These are phyloP conservation scores for Steatornis caripensis DNA, from an alignment of 2,113 vertebrate species.

Conservation along the genomic window DNA sequence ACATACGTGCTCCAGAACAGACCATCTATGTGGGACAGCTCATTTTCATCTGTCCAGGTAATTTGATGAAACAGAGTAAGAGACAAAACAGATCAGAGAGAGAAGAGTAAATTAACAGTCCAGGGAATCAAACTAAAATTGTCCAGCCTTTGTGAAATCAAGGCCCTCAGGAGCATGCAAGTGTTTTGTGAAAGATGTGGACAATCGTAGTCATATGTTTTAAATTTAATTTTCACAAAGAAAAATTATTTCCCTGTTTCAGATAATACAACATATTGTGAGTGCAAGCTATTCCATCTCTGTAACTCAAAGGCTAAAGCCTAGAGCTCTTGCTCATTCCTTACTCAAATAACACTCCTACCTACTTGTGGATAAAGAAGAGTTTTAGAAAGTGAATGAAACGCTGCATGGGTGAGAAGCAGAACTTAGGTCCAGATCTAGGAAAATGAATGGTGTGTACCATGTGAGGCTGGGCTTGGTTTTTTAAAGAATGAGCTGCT, in stretches of 20 bases:
- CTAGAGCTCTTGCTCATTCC: slow-evolving; percentile 25
- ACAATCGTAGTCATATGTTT: not conserved
- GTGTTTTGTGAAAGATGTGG: not conserved
- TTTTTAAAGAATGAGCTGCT: not conserved
- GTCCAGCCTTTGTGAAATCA: not conserved
- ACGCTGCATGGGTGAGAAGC: not conserved
- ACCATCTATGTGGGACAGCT: not conserved
- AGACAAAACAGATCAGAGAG: not conserved
- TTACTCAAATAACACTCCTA: slow-evolving; percentile 35
- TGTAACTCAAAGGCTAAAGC: slow-evolving; percentile 20
- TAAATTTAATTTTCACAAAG: slow-evolving; percentile 16
- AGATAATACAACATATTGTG: slow-evolving; percentile 28
- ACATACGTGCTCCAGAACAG: not conserved
- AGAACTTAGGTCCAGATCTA: not conserved
- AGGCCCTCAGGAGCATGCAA: not conserved
- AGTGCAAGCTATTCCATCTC: not conserved
- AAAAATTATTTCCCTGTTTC: slow-evolving; percentile 29
- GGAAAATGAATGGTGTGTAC: not conserved
- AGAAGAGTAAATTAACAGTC: not conserved
- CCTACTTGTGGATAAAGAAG: slow-evolving; percentile 1
- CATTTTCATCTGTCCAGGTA: not conserved
- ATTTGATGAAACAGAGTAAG: not conserved
- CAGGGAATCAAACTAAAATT: not conserved
- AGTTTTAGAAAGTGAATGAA: not conserved
- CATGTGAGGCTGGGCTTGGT: not conserved